These are phyloP conservation scores for Cryptocephalus moraei DNA, from an alignment of 2,888 invertebrate species.

Conservation along the genomic window DNA sequence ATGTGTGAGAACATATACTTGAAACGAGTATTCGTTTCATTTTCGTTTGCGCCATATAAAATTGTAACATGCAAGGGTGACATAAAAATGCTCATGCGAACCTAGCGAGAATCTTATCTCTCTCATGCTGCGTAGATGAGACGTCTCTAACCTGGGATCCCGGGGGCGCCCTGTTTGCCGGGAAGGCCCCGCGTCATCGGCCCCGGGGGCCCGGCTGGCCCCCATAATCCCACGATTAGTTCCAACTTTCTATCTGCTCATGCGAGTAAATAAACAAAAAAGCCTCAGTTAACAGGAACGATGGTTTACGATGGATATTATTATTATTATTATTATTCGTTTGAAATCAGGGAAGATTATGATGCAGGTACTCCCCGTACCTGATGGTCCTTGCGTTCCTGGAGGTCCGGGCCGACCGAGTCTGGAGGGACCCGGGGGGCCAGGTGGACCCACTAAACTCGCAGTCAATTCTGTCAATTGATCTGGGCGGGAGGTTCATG, in stretches of 20 bases:
- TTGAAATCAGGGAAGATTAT: no score
- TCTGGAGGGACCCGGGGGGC: slow-evolving; percentile 53
- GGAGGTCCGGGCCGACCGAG: slow-evolving; percentile 61
- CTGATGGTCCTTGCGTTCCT: slow-evolving; percentile 58
- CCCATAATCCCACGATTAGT: slow-evolving; percentile 49
- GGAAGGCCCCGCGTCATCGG: slow-evolving; percentile 41
- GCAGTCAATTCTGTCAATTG: slow-evolving; percentile 62
- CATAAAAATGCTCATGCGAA: no score
- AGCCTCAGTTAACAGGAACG: slow-evolving; percentile 4
- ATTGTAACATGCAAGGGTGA: no score
- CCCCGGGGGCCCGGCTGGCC: slow-evolving; percentile 59
- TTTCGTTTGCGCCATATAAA: no score
- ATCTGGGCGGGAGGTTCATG: slow-evolving; percentile 40
- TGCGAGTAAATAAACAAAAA: slow-evolving; percentile 12
- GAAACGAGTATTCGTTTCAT: no score
- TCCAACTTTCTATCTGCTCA: slow-evolving; percentile 47
- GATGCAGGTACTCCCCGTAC: slow-evolving; percentile 31
- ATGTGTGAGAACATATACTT: no score
- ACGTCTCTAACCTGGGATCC: slow-evolving; percentile 44
- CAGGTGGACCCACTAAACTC: slow-evolving; percentile 53
- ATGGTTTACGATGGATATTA: slow-evolving; percentile 1
- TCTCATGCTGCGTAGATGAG: no score
- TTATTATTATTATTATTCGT: neutral
- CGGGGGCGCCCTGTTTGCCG: slow-evolving; percentile 45
- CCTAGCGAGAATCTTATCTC: no score